Percentiles rank a stretch among this genome's conserved stretches.
Conservation (phyloP, 1,140 invertebrate species). For the Pogonognathellus flavescens region DNA sequence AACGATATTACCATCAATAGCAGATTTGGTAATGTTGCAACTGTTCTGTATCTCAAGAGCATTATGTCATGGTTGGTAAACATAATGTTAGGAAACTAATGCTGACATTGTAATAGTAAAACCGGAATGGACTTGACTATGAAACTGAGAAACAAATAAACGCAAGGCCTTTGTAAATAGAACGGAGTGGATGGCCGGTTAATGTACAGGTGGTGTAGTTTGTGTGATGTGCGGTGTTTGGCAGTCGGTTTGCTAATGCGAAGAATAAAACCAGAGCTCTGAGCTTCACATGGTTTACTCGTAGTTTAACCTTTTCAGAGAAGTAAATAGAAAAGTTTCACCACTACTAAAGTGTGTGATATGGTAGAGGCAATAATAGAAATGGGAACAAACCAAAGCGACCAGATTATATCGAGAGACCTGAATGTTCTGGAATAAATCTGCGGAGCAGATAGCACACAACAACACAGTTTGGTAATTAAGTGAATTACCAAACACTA, state of each 20-base stretch:
- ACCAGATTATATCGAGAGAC: neutral
- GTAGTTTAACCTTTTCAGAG: neutral
- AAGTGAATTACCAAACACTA: neutral
- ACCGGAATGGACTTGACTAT: slow-evolving; percentile 16
- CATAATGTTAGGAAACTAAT: neutral
- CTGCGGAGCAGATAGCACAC: slow-evolving; percentile 13
- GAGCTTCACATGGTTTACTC: no score
- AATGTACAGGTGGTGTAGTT: slow-evolving; percentile 5
- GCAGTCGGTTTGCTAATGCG: neutral
- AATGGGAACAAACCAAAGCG: neutral
- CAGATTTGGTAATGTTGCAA: no score
- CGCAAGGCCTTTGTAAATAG: neutral
- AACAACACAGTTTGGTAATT: neutral
- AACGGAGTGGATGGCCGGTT: neutral
- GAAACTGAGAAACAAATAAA: neutral
- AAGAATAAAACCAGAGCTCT: no score
- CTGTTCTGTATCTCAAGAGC: no score
- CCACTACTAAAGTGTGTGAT: neutral
- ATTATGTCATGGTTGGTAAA: no score
- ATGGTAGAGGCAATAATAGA: neutral
- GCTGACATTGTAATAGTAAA: slow-evolving; percentile 1
- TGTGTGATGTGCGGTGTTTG: neutral
- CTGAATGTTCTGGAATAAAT: slow-evolving; percentile 8
- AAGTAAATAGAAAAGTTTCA: neutral
- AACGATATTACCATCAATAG: no score